A percentile compares a stretch with the other conserved stretches of the same genome.
phyloP scores from a whole-genome alignment of 1,140 invertebrate genomes.

The Adoxophyes honmai region DNA sequence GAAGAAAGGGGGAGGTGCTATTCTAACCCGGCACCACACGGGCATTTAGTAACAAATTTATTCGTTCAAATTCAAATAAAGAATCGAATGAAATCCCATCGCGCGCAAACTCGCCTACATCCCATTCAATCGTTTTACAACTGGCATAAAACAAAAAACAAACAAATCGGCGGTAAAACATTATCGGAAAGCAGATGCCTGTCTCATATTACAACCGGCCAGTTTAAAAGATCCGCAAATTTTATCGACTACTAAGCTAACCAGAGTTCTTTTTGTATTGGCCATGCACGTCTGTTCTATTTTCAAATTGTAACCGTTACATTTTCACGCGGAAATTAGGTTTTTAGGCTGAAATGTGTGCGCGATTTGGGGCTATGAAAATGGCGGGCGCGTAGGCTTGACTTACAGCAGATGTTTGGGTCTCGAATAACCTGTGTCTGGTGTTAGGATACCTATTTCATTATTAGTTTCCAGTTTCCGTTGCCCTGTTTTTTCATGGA shows the following conservation, averaged over 20 bases:
- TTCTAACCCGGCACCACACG: too few relatives aligned
- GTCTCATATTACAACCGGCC: slow-evolving; percentile 7
- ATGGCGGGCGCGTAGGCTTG: slow-evolving; percentile 15
- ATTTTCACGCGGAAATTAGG: slow-evolving; percentile 32
- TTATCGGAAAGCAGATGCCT: slow-evolving; percentile 16
- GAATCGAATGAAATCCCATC: too few relatives aligned
- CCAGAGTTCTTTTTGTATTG: neutral
- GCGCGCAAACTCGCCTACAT: neutral
- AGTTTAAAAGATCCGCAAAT: neutral
- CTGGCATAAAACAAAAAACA: slow-evolving; percentile 13
- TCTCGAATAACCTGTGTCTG: neutral
- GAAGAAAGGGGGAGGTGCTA: too few relatives aligned
- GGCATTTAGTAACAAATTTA: too few relatives aligned
- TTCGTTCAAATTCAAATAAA: too few relatives aligned
- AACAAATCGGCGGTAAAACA: slow-evolving; percentile 14
- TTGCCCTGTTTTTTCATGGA: neutral
- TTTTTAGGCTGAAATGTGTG: slow-evolving; percentile 42
- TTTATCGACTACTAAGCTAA: neutral
- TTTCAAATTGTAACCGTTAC: slow-evolving; percentile 17
- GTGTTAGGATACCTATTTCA: neutral
- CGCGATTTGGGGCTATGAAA: slow-evolving; percentile 13
- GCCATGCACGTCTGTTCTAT: slow-evolving; percentile 8
- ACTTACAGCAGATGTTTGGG: neutral
- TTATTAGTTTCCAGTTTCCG: neutral
- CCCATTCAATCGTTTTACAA: slow-evolving; percentile 1